Evolutionary conservation across 2,888 invertebrate genomes (phyloP), one percentile per base, ranked within the genome.

Genomic region (Nemoura dubitans): DNA sequence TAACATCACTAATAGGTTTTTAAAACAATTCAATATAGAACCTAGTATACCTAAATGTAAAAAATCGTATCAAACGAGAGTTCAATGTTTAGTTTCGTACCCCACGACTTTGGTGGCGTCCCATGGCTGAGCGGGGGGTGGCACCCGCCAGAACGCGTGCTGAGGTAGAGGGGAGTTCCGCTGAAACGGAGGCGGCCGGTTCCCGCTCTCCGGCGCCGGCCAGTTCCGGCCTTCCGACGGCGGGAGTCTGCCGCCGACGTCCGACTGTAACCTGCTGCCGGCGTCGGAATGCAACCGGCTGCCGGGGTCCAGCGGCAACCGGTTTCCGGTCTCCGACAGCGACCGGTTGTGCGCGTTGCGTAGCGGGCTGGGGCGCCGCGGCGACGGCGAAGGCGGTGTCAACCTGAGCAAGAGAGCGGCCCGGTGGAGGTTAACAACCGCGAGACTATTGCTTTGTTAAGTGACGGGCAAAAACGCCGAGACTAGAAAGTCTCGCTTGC

Each of bases 331-430:
- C 80, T 88, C 88, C 27, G 87, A 88, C 30, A 87, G 86, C 7
- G 88, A 88, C 28, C 89, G 85, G 80, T 88, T 88, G 87, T 88
- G 89, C 87, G 89, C 89, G 85, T 87, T 87, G 36, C 87, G 88
- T 16, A 88, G 87, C 86, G 90, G 89, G 87, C 89, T 89, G 88
- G 90, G 90, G 88, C 90, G 89, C 87, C 90, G 87, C 80, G 89
- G 88, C 76, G 89, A 89, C 27, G 90, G 89, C 30, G 90, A 89
- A 27, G 90, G 89, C 81, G 89, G 88, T 77, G 90, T 88, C 88
- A 89, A 88, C 87, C 89, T 89, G 86, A 21, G 36, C 5, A 36
- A 36, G 80, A 86, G 42, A n/a, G 30, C 43, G 43, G 3, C 16
- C 6, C 27, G 25, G 3, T 28, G 0, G 25, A 36, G 3, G 36